Percentiles rank a stretch among this genome's conserved stretches.
Conservation (phyloP, 2,797 vertebrate genomes). For the Nyctalus aviator region DNA sequence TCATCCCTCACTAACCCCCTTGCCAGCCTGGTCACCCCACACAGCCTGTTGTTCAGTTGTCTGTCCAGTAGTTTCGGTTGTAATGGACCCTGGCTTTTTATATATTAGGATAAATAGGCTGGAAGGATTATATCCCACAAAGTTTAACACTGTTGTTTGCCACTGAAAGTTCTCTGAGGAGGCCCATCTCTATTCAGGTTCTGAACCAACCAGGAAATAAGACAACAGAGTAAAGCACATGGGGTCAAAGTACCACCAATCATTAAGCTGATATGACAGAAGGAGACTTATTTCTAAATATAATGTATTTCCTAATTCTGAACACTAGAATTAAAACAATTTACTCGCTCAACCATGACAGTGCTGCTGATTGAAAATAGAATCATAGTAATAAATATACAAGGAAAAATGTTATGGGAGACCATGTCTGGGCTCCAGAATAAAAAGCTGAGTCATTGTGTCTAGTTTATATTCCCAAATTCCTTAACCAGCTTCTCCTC, state of each 20-base stretch:
- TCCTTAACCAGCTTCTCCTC: not conserved
- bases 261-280: not conserved
- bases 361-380: not conserved
- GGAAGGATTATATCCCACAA: not conserved
- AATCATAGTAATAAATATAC: not conserved
- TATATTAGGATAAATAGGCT: not conserved
- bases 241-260: not conserved
- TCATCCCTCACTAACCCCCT: too few relatives aligned
- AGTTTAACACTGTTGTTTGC: not conserved
- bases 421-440: not conserved
- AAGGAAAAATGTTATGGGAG: not conserved
- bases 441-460: not conserved
- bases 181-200: not conserved
- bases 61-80: too few relatives aligned
- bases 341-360: not conserved
- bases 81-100: too few relatives aligned
- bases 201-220: not conserved
- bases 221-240: not conserved
- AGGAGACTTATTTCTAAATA: not conserved
- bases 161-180: not conserved
- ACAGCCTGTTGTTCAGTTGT: too few relatives aligned
- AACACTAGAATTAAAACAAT: not conserved
- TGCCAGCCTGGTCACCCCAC: too few relatives aligned
- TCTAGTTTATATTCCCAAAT: not conserved
- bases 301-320: not conserved